Conservation (phyloP, 1,140 invertebrate species). For the Caenorhabditis remanei region DNA sequence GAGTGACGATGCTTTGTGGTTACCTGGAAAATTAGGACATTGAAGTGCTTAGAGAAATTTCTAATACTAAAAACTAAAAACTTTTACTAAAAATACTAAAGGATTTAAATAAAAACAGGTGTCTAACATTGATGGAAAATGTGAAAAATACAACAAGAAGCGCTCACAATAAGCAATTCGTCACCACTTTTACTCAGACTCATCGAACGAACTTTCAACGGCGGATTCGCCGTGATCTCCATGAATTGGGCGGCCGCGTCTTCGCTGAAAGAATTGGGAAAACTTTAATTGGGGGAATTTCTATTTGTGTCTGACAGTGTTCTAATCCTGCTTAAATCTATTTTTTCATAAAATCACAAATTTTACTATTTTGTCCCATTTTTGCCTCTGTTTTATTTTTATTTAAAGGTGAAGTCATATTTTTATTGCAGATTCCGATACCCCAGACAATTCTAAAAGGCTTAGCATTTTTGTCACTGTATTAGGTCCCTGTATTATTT, state of each 20-base stretch:
- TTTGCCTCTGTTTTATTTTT: too few relatives aligned
- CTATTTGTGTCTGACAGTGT: too few relatives aligned
- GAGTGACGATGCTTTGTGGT: constrained; percentile 51
- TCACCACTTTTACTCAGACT: constrained; percentile 55
- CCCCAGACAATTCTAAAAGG: too few relatives aligned
- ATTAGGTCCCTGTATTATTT: too few relatives aligned
- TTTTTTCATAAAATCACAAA: too few relatives aligned
- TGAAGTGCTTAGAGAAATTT: neutral
- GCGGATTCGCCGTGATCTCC: constrained; percentile 47
- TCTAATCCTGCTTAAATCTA: too few relatives aligned
- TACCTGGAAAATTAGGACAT: neutral
- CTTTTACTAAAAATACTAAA: neutral
- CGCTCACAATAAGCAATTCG: constrained; percentile 51
- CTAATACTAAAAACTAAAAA: neutral
- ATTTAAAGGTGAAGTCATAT: too few relatives aligned
- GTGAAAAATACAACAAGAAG: neutral
- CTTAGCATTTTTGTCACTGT: too few relatives aligned
- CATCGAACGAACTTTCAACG: constrained; percentile 56
- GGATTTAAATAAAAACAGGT: neutral
- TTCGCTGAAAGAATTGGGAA: neutral
- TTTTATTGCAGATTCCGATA: too few relatives aligned
- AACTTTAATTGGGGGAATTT: neutral
- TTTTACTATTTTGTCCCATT: too few relatives aligned
- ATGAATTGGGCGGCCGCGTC: constrained; percentile 43
- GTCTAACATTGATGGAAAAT: constrained; percentile 10